Evolutionary conservation across 2,888 invertebrate genomes (phyloP).

Genomic region (Notodonta ziczac): DNA sequence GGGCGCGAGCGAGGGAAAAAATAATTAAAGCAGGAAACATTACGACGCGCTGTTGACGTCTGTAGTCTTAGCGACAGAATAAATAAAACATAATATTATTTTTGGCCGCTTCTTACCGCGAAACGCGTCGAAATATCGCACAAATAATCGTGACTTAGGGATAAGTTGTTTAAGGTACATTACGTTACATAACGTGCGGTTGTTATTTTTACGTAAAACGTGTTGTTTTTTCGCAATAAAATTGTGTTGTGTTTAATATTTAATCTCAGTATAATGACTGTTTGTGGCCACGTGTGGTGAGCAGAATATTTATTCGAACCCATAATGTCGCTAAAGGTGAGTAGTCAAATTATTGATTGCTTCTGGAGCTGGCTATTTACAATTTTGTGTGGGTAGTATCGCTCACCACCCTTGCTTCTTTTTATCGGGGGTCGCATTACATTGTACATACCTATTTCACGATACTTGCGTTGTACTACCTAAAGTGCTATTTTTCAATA

Average conservation of each 20-base stretch:
- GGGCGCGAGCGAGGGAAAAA: constrained; percentile 37
- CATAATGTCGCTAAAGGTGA: constrained; percentile 73
- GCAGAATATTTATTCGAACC: constrained; percentile 55
- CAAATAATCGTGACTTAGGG: constrained; percentile 26
- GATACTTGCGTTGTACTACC: neutral
- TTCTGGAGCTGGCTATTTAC: constrained; percentile 23
- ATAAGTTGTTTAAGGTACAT: constrained; percentile 1
- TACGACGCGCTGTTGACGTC: constrained; percentile 27
- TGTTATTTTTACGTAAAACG: constrained; percentile 16
- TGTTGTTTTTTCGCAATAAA: constrained; percentile 20
- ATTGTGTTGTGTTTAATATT: constrained; percentile 40
- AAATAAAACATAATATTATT: constrained; percentile 29
- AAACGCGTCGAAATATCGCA: constrained; percentile 21
- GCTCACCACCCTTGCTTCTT: constrained; percentile 18
- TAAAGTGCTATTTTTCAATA: too few relatives aligned
- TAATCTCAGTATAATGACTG: constrained; percentile 59
- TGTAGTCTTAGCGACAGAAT: constrained; percentile 17
- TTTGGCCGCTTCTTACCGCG: constrained; percentile 19
- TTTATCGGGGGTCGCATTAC: constrained; percentile 16
- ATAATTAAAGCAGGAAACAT: constrained; percentile 32
- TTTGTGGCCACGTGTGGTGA: constrained; percentile 51
- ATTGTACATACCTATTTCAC: neutral
- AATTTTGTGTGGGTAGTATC: constrained; percentile 35
- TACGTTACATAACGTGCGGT: constrained; percentile 19
- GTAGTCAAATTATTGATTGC: constrained; percentile 37